Evolutionary conservation across 2,888 invertebrate species (phyloP).

Genomic region (Antheraea assamensis): DNA sequence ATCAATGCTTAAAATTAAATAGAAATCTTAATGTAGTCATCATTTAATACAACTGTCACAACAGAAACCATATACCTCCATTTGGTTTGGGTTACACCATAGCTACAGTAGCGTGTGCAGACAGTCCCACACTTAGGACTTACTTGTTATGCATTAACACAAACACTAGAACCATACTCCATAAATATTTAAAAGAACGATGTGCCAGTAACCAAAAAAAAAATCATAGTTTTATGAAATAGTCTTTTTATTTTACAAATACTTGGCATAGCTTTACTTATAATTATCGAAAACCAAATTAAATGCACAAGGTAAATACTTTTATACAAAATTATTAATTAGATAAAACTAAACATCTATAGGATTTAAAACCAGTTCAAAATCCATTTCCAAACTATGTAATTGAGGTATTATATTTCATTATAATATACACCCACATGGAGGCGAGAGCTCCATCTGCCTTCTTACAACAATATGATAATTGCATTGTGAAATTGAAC

Average conservation of each 20-base stretch:
- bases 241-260: slow-evolving; percentile 24
- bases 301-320: slow-evolving; percentile 22
- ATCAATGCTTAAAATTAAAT: no score
- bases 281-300: slow-evolving; percentile 20
- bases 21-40: no score
- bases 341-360: slow-evolving; percentile 21
- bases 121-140: no score
- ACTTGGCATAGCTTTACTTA: slow-evolving; percentile 24
- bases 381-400: slow-evolving; percentile 17
- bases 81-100: no score
- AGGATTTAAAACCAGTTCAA: slow-evolving; percentile 15
- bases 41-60: no score
- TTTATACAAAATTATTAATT: slow-evolving; percentile 22
- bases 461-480: not conserved
- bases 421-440: not conserved
- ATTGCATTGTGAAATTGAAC: not conserved
- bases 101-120: no score
- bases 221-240: slow-evolving; percentile 28
- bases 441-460: not conserved
- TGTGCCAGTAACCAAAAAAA: slow-evolving; percentile 12
- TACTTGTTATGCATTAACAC: not conserved
- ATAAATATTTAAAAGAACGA: not conserved
- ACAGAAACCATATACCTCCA: no score
- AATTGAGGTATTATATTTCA: slow-evolving; percentile 18
- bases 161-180: not conserved